These are phyloP conservation scores for Labrus mixtus DNA, from an alignment of 2,113 vertebrate species.

Conservation along the genomic window DNA sequence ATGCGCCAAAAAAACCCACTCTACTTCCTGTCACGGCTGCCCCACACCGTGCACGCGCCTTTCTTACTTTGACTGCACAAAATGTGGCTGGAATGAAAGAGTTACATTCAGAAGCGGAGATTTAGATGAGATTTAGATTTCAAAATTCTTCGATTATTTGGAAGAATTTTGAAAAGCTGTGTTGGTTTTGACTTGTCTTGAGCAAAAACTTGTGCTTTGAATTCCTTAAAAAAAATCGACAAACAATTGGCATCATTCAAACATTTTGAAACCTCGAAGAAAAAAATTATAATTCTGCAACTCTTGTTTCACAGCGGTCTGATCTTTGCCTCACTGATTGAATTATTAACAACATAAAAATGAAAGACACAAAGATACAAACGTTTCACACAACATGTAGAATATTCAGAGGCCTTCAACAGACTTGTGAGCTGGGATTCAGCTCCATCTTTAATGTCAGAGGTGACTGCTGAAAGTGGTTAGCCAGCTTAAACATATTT, in stretches of 20 bases:
- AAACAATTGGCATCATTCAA: neutral
- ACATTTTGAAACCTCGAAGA: neutral
- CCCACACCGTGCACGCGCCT: constrained; percentile 42
- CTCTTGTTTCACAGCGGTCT: neutral
- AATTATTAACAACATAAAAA: no score
- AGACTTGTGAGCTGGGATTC: no score
- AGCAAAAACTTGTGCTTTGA: neutral
- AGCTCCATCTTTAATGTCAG: no score
- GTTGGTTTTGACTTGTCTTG: neutral
- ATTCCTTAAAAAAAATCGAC: constrained; percentile 12
- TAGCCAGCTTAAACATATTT: no score
- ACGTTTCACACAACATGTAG: no score
- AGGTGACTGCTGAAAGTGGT: no score
- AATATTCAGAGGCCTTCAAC: no score
- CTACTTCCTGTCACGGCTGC: constrained; percentile 50
- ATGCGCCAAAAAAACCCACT: constrained; percentile 50
- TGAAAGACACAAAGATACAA: no score
- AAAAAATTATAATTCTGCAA: neutral
- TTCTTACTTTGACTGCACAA: constrained; percentile 36
- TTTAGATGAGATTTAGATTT: neutral
- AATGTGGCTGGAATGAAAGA: constrained; percentile 37
- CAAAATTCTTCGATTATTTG: no score
- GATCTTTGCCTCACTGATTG: constrained; percentile 11
- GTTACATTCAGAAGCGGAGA: neutral
- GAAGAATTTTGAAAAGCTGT: no score